A percentile compares a stretch with the other conserved stretches of the same genome.
Conservation (phyloP, 2,888 invertebrate species). For the Thera obeliscata region DNA sequence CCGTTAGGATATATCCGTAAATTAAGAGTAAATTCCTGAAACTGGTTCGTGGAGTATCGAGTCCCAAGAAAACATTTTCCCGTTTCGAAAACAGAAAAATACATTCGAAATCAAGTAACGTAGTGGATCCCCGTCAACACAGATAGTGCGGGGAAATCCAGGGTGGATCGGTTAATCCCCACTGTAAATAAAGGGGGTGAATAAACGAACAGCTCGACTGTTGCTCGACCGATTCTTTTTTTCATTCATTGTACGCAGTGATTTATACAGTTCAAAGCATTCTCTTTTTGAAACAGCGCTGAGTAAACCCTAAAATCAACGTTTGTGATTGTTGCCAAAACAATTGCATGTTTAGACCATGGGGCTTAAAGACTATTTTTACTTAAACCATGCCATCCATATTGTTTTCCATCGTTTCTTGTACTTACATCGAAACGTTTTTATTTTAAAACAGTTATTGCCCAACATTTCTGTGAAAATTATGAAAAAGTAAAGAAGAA, state of each 20-base stretch:
- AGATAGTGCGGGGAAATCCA: constrained; percentile 65
- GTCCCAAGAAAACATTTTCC: constrained; percentile 18
- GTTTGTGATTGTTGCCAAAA: not conserved
- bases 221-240: constrained; percentile 63
- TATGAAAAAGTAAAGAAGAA: too few species aligned
- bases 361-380: too few species aligned
- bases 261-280: constrained; percentile 60
- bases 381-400: too few species aligned
- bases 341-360: too few species aligned
- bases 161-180: constrained; percentile 57
- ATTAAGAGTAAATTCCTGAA: not conserved
- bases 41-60: not conserved
- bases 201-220: constrained; percentile 62
- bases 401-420: too few species aligned
- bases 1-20: not conserved
- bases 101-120: constrained; percentile 45
- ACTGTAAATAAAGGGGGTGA: constrained; percentile 72
- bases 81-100: constrained; percentile 29
- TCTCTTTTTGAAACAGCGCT: constrained; percentile 8
- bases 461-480: too few species aligned
- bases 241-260: constrained; percentile 57
- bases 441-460: too few species aligned
- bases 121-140: constrained; percentile 39
- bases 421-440: too few species aligned
- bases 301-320: not conserved